Evolutionary conservation across 2,888 invertebrate species (phyloP).

Genomic region (Cephus pygmeus): DNA sequence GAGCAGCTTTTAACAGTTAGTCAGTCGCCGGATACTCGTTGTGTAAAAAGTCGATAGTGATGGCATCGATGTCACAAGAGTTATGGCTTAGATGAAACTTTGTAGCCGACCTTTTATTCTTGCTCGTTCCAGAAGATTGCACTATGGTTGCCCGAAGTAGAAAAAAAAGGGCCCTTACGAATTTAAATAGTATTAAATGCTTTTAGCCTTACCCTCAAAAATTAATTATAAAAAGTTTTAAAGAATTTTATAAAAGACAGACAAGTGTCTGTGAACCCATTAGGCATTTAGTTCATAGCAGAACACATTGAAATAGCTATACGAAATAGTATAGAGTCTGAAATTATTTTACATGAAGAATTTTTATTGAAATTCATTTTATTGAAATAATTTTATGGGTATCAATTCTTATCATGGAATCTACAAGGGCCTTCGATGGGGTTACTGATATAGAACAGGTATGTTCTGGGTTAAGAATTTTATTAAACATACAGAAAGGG

Average conservation of each 20-base stretch:
- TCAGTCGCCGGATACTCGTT: background rate
- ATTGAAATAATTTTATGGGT: background rate
- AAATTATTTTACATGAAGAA: background rate
- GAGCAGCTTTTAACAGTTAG: background rate
- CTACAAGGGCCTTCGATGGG: background rate
- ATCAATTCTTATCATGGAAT: background rate
- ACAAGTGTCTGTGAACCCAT: background rate
- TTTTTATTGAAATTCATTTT: background rate
- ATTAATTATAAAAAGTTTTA: background rate
- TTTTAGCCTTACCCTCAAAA: background rate
- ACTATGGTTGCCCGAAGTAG: background rate
- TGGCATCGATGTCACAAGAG: background rate
- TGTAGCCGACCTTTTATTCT: background rate
- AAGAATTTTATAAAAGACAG: background rate
- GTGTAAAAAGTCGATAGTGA: constrained; percentile 4
- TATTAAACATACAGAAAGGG: background rate
- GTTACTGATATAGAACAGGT: background rate
- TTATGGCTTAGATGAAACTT: background rate
- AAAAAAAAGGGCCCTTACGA: background rate
- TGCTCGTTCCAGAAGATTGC: background rate
- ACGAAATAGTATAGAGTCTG: background rate
- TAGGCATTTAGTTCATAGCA: background rate
- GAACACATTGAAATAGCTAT: background rate
- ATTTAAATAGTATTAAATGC: background rate
- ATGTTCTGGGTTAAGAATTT: background rate